phyloP scores from a whole-genome alignment of 2,888 invertebrate species.

The Drosophila meridiana region DNA sequence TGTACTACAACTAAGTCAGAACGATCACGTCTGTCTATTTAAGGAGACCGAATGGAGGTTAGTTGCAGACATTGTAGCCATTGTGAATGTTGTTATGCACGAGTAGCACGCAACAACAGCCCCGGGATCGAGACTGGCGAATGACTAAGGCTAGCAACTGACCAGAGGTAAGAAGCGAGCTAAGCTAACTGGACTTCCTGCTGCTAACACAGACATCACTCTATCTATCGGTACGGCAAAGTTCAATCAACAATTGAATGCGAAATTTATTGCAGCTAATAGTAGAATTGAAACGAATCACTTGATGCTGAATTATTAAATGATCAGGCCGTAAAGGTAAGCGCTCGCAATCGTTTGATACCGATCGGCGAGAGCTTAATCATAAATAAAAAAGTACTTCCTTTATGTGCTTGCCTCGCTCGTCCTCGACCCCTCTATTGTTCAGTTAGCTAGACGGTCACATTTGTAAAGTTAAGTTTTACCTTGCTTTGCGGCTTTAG shows the following conservation, averaged over 20 bases:
- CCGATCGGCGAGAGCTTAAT: slow-evolving; percentile 39
- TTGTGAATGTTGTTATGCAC: slow-evolving; percentile 41
- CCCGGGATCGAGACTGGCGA: slow-evolving; percentile 15
- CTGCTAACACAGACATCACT: slow-evolving; percentile 75
- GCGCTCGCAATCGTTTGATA: slow-evolving; percentile 54
- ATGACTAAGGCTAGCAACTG: slow-evolving; percentile 46
- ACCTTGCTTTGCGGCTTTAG: slow-evolving; percentile 47
- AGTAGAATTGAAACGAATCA: slow-evolving; percentile 43
- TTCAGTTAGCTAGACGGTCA: slow-evolving; percentile 11
- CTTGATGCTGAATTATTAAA: slow-evolving; percentile 48
- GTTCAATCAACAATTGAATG: slow-evolving; percentile 74
- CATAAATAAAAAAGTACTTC: slow-evolving; percentile 63
- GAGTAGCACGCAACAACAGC: slow-evolving; percentile 32
- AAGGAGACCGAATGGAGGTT: slow-evolving; percentile 74
- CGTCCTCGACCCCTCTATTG: neutral
- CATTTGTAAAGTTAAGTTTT: slow-evolving; percentile 52
- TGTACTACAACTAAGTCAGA: slow-evolving; percentile 60
- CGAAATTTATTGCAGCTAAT: slow-evolving; percentile 70
- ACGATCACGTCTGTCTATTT: slow-evolving; percentile 67
- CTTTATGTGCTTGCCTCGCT: slow-evolving; percentile 28
- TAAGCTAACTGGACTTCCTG: slow-evolving; percentile 65
- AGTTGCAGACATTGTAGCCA: slow-evolving; percentile 32
- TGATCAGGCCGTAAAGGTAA: slow-evolving; percentile 44
- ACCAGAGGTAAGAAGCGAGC: slow-evolving; percentile 35
- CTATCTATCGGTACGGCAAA: slow-evolving; percentile 50